These are phyloP conservation scores for Oxystoma pomonae DNA, from an alignment of 2,888 invertebrate genomes.

Conservation along the genomic window DNA sequence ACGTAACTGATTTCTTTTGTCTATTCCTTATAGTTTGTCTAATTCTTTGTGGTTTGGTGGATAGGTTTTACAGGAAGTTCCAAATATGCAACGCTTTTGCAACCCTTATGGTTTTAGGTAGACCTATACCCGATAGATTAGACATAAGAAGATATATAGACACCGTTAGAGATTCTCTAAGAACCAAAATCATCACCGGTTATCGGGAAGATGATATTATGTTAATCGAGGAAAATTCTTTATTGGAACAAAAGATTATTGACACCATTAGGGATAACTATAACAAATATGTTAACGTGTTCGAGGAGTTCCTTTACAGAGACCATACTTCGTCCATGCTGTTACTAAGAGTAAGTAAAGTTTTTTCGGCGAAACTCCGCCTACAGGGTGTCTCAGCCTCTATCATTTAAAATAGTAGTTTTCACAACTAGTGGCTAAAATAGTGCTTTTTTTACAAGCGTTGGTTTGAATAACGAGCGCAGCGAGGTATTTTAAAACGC, in stretches of 20 bases:
- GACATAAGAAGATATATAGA: slow-evolving; percentile 56
- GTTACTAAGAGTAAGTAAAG: slow-evolving; percentile 40
- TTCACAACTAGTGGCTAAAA: too few relatives aligned
- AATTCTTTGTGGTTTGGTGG: too few relatives aligned
- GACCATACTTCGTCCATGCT: slow-evolving; percentile 60
- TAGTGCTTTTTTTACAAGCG: too few relatives aligned
- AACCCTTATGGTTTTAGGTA: slow-evolving; percentile 44
- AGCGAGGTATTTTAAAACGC: too few relatives aligned
- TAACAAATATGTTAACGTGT: slow-evolving; percentile 52
- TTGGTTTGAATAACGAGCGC: too few relatives aligned
- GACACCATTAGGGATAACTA: slow-evolving; percentile 49
- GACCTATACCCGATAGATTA: slow-evolving; percentile 56
- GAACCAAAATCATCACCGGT: slow-evolving; percentile 46
- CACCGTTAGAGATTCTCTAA: slow-evolving; percentile 45
- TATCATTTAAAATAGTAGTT: too few relatives aligned
- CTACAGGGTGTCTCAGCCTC: too few relatives aligned
- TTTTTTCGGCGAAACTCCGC: too few relatives aligned
- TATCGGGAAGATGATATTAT: slow-evolving; percentile 45
- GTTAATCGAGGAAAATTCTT: slow-evolving; percentile 54
- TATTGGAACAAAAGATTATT: slow-evolving; percentile 52
- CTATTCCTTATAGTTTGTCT: too few relatives aligned
- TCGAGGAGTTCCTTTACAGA: slow-evolving; percentile 58
- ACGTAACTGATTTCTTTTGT: too few relatives aligned
- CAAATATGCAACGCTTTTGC: too few relatives aligned
- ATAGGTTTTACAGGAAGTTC: too few relatives aligned